Percentiles rank a stretch among this genome's conserved stretches.
These are phyloP conservation scores for Ashinkailepas kermadecensis DNA, from an alignment of 2,888 invertebrate species.

Conservation along the genomic window DNA sequence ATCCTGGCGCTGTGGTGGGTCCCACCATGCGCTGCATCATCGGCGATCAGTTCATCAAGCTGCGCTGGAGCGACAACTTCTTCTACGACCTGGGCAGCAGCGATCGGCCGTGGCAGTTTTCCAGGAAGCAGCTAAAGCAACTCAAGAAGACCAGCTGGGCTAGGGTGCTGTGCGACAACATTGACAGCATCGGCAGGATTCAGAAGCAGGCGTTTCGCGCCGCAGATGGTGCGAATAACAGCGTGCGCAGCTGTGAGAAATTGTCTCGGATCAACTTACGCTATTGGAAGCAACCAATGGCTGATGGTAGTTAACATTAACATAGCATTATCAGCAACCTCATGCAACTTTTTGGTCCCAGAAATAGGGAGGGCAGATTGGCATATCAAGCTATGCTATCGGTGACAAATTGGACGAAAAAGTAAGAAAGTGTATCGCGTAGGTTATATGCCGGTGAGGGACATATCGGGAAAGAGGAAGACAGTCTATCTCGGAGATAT, in stretches of 20 bases:
- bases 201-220: background rate
- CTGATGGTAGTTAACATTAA: background rate
- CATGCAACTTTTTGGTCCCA: too few species aligned
- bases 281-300: background rate
- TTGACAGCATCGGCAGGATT: background rate
- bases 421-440: too few species aligned
- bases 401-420: too few species aligned
- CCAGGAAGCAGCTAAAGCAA: constrained; percentile 52
- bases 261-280: background rate
- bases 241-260: background rate
- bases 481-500: too few species aligned
- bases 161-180: constrained; percentile 63
- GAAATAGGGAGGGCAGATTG: too few species aligned
- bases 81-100: constrained; percentile 64
- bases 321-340: too few species aligned
- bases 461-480: too few species aligned
- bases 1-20: constrained; percentile 61
- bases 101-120: constrained; percentile 44
- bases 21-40: constrained; percentile 70
- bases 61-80: constrained; percentile 75
- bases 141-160: constrained; percentile 55
- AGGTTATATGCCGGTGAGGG: too few species aligned
- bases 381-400: too few species aligned
- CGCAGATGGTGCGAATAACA: background rate
- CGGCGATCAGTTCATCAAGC: constrained; percentile 66